Evolutionary conservation across 2,888 invertebrate genomes (phyloP).

Genomic region (Erynnis tages): DNA sequence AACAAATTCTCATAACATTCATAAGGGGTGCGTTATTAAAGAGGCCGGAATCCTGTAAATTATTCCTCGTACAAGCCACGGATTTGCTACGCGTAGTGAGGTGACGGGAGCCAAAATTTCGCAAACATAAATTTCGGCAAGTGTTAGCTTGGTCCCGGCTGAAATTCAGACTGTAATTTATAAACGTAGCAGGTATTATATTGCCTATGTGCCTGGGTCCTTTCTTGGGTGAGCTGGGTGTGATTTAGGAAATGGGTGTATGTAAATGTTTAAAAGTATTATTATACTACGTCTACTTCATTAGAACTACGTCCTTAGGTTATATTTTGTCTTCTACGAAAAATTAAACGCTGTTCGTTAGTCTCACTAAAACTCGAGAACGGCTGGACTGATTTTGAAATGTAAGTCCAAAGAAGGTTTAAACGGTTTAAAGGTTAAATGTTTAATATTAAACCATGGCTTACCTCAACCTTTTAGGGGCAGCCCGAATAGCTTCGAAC

Average conservation of each 20-base stretch:
- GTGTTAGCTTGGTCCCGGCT: not conserved
- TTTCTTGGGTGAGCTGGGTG: not conserved
- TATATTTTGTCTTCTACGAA: too few relatives aligned
- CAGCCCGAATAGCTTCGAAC: too few relatives aligned
- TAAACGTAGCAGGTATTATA: not conserved
- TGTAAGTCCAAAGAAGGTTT: too few relatives aligned
- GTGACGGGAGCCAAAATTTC: conserved; percentile 6
- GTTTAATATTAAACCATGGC: too few relatives aligned
- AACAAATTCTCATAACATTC: conserved; percentile 10
- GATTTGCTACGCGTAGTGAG: conserved; percentile 1
- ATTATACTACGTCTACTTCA: too few relatives aligned
- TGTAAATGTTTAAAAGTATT: too few relatives aligned
- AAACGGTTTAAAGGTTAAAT: too few relatives aligned
- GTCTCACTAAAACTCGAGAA: too few relatives aligned
- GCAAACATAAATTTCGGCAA: conserved; percentile 7
- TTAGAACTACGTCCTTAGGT: too few relatives aligned
- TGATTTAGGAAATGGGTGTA: not conserved
- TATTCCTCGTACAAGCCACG: not conserved
- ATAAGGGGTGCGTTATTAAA: conserved; percentile 4
- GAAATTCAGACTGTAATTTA: not conserved
- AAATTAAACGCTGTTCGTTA: too few relatives aligned
- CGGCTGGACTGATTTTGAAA: too few relatives aligned
- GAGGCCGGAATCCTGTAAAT: conserved; percentile 2
- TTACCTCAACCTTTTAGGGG: too few relatives aligned
- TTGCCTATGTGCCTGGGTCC: not conserved